phyloP scores from a whole-genome alignment of 2,797 vertebrate genomes.

The Pseudomugil gertrudae region DNA sequence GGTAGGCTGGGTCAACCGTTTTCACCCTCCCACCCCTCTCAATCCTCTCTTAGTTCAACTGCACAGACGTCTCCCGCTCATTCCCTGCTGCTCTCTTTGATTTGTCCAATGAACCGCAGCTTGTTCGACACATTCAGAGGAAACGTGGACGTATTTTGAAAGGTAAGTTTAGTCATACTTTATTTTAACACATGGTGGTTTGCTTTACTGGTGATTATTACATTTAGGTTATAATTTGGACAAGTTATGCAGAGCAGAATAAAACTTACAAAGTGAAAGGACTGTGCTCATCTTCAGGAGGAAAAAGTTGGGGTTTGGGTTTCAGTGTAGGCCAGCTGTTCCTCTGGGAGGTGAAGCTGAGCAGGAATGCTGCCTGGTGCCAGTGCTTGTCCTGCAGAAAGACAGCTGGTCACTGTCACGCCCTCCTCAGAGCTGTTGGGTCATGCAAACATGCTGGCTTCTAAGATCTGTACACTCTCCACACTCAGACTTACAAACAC shows the following conservation, averaged over 20 bases:
- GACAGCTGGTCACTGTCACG: slow-evolving; percentile 70
- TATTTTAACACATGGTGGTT: background rate
- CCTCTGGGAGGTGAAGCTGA: slow-evolving; percentile 33
- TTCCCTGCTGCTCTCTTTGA: slow-evolving; percentile 40
- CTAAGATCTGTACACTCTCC: background rate
- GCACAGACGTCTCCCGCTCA: slow-evolving; percentile 47
- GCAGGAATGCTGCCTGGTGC: slow-evolving; percentile 56
- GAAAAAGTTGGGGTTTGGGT: background rate
- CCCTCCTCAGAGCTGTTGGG: slow-evolving; percentile 15
- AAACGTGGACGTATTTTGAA: background rate
- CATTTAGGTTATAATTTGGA: background rate
- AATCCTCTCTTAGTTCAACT: slow-evolving; percentile 30
- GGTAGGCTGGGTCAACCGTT: slow-evolving; percentile 56
- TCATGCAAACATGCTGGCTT: slow-evolving; percentile 8
- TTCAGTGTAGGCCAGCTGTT: slow-evolving; percentile 19
- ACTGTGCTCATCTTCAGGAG: background rate
- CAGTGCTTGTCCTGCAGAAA: slow-evolving; percentile 31
- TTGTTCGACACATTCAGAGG: slow-evolving; percentile 10
- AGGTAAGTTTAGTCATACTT: slow-evolving; percentile 48
- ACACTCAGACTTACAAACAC: background rate
- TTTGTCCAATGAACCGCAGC: slow-evolving; percentile 29
- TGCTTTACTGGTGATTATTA: background rate
- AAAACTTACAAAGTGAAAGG: background rate
- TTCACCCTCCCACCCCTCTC: slow-evolving; percentile 1
- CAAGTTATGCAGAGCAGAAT: background rate